A percentile compares a stretch with the other conserved stretches of the same genome.
Evolutionary conservation across 2,888 invertebrate species (phyloP).

Genomic region (Creontiades dilutus): DNA sequence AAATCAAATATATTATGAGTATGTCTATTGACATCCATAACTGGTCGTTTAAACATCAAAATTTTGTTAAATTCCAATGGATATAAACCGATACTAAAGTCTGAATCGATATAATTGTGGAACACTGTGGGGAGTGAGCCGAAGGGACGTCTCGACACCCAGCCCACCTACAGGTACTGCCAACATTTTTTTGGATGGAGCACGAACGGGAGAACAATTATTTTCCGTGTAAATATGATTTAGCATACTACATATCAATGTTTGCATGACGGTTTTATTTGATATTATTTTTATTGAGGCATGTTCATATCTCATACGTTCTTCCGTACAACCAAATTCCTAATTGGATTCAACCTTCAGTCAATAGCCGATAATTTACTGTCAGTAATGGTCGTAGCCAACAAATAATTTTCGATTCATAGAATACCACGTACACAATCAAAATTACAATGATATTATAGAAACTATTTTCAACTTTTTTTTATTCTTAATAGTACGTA

Average conservation of each 20-base stretch:
- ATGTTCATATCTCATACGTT: background rate
- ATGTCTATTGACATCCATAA: background rate
- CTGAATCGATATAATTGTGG: conserved; percentile 12
- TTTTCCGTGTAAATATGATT: conserved; percentile 37
- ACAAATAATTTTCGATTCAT: background rate
- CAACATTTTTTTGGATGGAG: conserved; percentile 49
- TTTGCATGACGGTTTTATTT: conserved; percentile 17
- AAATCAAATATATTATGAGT: background rate
- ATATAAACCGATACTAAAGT: background rate
- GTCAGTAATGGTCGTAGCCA: conserved; percentile 4
- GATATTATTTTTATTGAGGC: conserved; percentile 2
- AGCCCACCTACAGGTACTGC: conserved; percentile 31
- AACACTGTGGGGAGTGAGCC: conserved; percentile 27
- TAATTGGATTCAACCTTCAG: background rate
- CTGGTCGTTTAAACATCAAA: background rate
- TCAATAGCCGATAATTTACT: background rate
- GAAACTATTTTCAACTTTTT: too few relatives aligned
- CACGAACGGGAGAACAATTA: conserved; percentile 28
- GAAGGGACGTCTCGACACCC: conserved; percentile 12
- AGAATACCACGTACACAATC: background rate
- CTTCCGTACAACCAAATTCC: background rate
- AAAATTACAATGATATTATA: background rate
- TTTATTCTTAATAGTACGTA: too few relatives aligned
- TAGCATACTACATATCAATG: background rate
- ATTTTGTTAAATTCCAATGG: background rate